These are phyloP conservation scores for Chaetops frenatus DNA, from an alignment of 2,113 vertebrate genomes.

Conservation along the genomic window DNA sequence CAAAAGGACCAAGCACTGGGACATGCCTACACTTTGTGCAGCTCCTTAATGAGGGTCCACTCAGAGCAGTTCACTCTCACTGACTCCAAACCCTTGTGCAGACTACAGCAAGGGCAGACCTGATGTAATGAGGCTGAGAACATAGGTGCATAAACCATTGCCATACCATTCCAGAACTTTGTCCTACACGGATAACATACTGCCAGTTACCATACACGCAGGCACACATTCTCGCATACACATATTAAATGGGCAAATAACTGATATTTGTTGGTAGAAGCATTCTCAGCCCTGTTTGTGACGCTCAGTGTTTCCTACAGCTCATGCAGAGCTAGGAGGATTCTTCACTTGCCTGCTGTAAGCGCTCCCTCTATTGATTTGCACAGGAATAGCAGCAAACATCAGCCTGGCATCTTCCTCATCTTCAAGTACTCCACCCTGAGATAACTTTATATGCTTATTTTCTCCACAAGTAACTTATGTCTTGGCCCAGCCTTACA, in stretches of 20 bases:
- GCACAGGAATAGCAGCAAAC: slow-evolving; percentile 52
- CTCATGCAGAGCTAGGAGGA: neutral
- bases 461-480: slow-evolving; percentile 29
- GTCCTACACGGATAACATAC: neutral
- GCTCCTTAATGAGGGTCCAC: neutral
- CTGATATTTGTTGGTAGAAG: neutral
- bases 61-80: neutral
- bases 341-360: neutral
- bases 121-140: accelerated
- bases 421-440: slow-evolving; percentile 7
- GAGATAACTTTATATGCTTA: slow-evolving; percentile 1
- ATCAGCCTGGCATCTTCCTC: slow-evolving; percentile 20
- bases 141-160: accelerated
- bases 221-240: neutral
- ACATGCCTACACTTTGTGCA: neutral
- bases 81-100: neutral
- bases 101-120: neutral
- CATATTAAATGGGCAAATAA: neutral
- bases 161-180: neutral
- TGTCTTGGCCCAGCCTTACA: slow-evolving; percentile 48
- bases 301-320: accelerated
- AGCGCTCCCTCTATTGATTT: slow-evolving; percentile 59
- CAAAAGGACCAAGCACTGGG: neutral
- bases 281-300: neutral
- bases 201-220: neutral